Base-by-base conservation (phyloP, 2,888 invertebrate genomes). In the Dynastes hyllus region DNA sequence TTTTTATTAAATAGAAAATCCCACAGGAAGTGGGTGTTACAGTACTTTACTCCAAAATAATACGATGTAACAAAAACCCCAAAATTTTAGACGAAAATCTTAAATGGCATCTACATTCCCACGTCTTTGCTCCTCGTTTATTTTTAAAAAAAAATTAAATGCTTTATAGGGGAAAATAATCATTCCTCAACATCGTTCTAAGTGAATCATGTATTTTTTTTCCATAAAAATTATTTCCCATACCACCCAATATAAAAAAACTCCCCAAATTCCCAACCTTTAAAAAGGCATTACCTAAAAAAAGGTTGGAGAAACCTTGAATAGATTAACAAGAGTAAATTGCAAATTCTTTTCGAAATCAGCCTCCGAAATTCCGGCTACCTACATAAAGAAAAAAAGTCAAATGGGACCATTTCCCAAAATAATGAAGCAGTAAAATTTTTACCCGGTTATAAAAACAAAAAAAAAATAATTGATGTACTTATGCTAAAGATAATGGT, bases 361-460 rank as follows among this genome's bases (percentile, higher is more conserved):
- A 29, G 3, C 53, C 5, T 22, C 11, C 27, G n/a, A 22, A 40
- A 16, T 51, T 51, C n/a, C 29, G 3, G 37, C 32, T 69, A 50
- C 50, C 50, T 65, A 32, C 8, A 11, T 8, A 67, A 16, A 16
- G 66, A 40, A 66, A 40, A 37, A 66, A 37, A 37, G 32, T 63
- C 40, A 37, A 32, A 66, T 13, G 13, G 45, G 58, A 70, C 55
- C n/a, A n/a, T n/a, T n/a, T n/a, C n/a, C n/a, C n/a, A n/a, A 69
- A 81, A 82, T 83, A 83, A 83, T 83, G 82, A 83, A 83, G 83
- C 81, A 79, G 82, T 83, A 82, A 83, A 82, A 83, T 82, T 80
- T n/a, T n/a, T n/a, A n/a, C 55, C 9, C 81, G 61, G 32, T 63
- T 67, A 75, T 65, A 78, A 75, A 66, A 78, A 66, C 78, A 67